Evolutionary conservation across 2,113 vertebrate genomes (phyloP), one percentile per base, ranked within the genome.

Genomic region (Cheilinus undulatus): DNA sequence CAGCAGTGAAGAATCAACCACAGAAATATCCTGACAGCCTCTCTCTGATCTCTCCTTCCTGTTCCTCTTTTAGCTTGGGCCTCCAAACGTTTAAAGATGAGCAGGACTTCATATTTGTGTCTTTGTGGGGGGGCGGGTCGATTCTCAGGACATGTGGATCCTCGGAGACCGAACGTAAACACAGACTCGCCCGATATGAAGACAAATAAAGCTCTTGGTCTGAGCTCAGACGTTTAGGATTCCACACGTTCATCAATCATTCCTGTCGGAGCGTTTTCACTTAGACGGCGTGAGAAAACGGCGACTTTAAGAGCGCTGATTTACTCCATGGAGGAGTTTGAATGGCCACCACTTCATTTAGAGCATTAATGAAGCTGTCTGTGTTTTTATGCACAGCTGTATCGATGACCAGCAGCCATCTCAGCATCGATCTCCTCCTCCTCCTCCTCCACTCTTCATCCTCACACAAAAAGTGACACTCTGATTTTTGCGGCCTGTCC

Each of bases 161-260:
- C 87, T 84, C 77, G 51, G 81, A 86, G 86, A 64, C 66, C 4
- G n/a, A 86, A 78, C 46, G 73, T 76, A 86, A 92, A 89, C 87
- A 90, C 71, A 72, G 82, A 75, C 77, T 86, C 72, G 38, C 49
- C 68, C 76, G 9, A 89, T 76, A 86, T 69, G 70, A 91, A 90
- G 88, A 92, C 75, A 88, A 92, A 91, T 90, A 91, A 83, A 86
- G 80, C 72, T 43, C 5, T 14, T 53, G 46, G 54, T 51, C 77
- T 88, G 88, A 84, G 73, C 26, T 15, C 45, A 76, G 74, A 70
- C 50, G 81, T 76, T 86, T 81, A 85, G 78, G 76, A 76, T 89
- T 87, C 74, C 84, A 75, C 58, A 65, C 49, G 63, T 72, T 89
- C 85, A 89, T 92, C 88, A 82, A 88, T 91, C 92, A 92, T 73